Base-by-base conservation (phyloP, 2,888 invertebrate genomes). In the Eristalinus sepulchralis region DNA sequence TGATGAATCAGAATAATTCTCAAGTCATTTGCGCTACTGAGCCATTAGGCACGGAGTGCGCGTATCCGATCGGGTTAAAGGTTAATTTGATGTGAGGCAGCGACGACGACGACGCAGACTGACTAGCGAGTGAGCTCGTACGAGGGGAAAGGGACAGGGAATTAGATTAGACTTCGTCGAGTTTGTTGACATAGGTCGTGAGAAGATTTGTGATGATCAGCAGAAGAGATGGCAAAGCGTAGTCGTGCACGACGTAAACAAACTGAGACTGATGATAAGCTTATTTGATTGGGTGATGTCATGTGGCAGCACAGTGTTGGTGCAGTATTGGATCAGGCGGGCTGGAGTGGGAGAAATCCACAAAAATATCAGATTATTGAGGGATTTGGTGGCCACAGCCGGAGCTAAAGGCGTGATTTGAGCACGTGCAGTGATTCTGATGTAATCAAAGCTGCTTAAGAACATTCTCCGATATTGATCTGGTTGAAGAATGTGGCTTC, bases 101-200 rank as follows among this genome's bases (percentile, higher is more conserved):
- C 57, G 57, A 11, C 53, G 62, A 57, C 57, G 57, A 11, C 11
- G 24, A 55, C 9, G 55, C 24, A 22, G 24, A 5, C 47, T 60
- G 27, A 27, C 27, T 63, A 67, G 73, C 78, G 47, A 67, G 62
- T 72, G 47, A 3, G 20, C n/a, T 27, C 2, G 24, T 5, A 9
- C 4, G 24, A 2, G 11, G 24, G 6, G 57, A 57, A 10, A 11
- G 11, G 22, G 22, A 11, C 3, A 33, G 47, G 53, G 34, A 72
- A 33, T 22, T 22, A 60, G 71, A 79, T 79, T 60, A 71, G 39
- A 66, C 47, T 24, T 22, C 27, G 31, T 17, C 22, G 67, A 13
- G 33, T 72, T 57, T 84, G 81, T 85, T 85, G 84, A 81, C 81
- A 72, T 85, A 85, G 84, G 84, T 85, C 77, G 72, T 81, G 81